These are phyloP conservation scores for Temnothorax curvispinosus DNA, from an alignment of 1,140 invertebrate species.

Conservation along the genomic window DNA sequence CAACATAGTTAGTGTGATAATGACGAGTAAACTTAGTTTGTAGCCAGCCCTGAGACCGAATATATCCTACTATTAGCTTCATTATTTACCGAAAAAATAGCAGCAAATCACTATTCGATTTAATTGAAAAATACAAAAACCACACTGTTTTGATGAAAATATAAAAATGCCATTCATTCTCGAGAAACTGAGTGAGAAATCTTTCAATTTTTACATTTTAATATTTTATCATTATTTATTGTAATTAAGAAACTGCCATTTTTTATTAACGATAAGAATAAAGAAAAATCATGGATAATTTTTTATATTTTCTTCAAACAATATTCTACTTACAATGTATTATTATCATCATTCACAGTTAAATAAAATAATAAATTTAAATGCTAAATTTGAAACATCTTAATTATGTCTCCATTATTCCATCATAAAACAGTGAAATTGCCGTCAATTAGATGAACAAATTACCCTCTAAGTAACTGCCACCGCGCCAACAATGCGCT, in stretches of 20 bases:
- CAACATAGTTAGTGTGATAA: slow-evolving; percentile 19
- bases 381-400: background rate
- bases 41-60: background rate
- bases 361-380: no score
- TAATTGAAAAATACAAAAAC: background rate
- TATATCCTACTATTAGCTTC: background rate
- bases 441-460: slow-evolving; percentile 34
- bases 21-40: slow-evolving; percentile 49
- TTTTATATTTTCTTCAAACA: background rate
- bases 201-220: background rate
- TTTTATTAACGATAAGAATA: background rate
- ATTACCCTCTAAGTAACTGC: slow-evolving; percentile 3
- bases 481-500: background rate
- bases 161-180: slow-evolving; percentile 3
- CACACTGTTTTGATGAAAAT: background rate
- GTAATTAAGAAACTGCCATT: background rate
- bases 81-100: background rate
- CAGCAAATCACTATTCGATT: background rate
- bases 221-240: background rate
- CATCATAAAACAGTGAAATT: background rate
- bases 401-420: slow-evolving; percentile 14
- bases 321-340: background rate
- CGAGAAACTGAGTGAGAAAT: background rate
- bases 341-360: background rate
- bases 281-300: background rate